These are phyloP conservation scores for Naso thynnoides DNA, from an alignment of 2,797 vertebrate species.

Conservation along the genomic window DNA sequence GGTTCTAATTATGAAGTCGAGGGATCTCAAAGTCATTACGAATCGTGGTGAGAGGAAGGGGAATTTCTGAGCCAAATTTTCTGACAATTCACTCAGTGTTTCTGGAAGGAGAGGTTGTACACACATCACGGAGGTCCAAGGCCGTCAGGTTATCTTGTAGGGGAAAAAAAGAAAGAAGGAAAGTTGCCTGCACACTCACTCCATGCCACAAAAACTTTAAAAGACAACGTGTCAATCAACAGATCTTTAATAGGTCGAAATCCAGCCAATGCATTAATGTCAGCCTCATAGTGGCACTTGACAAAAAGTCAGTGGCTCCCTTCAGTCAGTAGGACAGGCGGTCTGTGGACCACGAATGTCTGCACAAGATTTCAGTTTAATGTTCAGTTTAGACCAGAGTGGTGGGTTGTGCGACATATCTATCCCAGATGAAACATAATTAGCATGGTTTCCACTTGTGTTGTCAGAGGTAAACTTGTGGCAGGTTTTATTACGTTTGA, in stretches of 20 bases:
- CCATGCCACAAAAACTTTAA: too few relatives aligned
- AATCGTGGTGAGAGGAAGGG: neutral
- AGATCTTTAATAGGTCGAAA: too few relatives aligned
- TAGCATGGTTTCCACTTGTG: too few relatives aligned
- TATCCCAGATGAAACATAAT: neutral
- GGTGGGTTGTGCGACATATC: neutral
- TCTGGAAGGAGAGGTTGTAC: too few relatives aligned
- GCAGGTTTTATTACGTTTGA: neutral
- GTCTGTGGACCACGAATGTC: neutral
- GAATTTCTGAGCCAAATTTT: neutral
- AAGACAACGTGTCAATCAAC: too few relatives aligned
- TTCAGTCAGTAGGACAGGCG: too few relatives aligned
- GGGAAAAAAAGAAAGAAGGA: too few relatives aligned
- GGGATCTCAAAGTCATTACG: neutral
- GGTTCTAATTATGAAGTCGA: constrained; percentile 17
- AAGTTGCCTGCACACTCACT: too few relatives aligned
- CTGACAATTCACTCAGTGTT: too few relatives aligned
- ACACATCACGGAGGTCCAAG: too few relatives aligned
- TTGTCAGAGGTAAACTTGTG: neutral
- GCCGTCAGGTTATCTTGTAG: too few relatives aligned
- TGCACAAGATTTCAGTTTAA: neutral
- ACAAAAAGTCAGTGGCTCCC: neutral
- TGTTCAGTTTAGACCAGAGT: neutral
- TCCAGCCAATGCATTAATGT: too few relatives aligned
- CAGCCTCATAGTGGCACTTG: neutral